Evolutionary conservation across 2,888 invertebrate genomes (phyloP).

Genomic region (Altica lythri): DNA sequence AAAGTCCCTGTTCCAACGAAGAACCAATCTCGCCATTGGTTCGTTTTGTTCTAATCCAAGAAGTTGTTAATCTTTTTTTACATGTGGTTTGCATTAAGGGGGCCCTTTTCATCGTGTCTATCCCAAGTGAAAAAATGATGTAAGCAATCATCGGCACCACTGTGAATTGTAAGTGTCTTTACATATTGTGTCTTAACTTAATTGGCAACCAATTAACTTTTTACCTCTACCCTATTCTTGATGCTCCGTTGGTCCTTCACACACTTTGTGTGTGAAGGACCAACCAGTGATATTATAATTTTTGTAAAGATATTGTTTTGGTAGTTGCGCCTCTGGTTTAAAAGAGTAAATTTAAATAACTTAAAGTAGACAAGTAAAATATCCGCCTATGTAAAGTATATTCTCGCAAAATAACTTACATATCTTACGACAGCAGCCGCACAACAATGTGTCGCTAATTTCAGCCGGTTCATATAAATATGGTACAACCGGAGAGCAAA

Average conservation of each 20-base stretch:
- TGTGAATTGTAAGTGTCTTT: background rate
- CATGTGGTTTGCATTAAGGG: no score
- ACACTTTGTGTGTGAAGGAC: no score
- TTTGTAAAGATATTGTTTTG: background rate
- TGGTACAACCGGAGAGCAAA: no score
- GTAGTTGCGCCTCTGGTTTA: background rate
- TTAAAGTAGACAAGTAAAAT: slow-evolving; percentile 33
- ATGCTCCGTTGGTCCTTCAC: no score
- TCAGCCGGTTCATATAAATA: slow-evolving; percentile 39
- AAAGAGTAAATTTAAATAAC: slow-evolving; percentile 2
- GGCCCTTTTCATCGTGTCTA: no score
- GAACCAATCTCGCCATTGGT: no score
- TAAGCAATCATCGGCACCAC: no score
- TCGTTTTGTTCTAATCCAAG: no score
- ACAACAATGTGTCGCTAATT: slow-evolving; percentile 45
- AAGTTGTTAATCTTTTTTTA: no score
- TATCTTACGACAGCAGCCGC: slow-evolving; percentile 39
- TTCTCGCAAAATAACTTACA: slow-evolving; percentile 41
- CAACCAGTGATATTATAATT: background rate
- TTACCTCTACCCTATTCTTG: background rate
- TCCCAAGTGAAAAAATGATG: no score
- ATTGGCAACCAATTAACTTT: background rate
- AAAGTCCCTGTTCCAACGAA: no score
- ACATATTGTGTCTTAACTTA: background rate
- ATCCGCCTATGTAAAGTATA: slow-evolving; percentile 39